Evolutionary conservation across 2,888 invertebrate genomes (phyloP), one percentile per base, ranked within the genome.

Genomic region (Belgica antarctica): DNA sequence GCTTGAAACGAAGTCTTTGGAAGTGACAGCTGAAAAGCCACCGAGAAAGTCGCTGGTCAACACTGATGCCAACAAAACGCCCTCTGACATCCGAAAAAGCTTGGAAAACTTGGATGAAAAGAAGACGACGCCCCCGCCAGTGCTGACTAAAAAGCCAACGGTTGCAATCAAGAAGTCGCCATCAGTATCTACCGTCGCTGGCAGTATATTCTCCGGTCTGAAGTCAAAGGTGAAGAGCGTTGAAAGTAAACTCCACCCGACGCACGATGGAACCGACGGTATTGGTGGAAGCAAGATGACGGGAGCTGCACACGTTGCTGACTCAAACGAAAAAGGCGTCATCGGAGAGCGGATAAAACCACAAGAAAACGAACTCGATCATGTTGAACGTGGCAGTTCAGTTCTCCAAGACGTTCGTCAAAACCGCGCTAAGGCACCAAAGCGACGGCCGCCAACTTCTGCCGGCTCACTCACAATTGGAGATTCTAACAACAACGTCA

Each of bases 91-190:
- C 62, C 75, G 78, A 72, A 79, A 78, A 72, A 79, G 78, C 72
- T 73, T 78, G 72, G 80, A 81, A 72, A 80, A 75, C 73, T 73
- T 78, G 72, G 81, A 82, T 73, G 80, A 80, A 62, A 77, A 79
- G 74, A 77, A 79, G 73, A 70, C 71, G 24, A 78, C 79, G 71
- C 80, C 81, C 41, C 83, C 83, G n/a, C 83, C 83, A 28, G 77
- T 83, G 72, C 79, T 83, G 46, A 79, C 80, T 62, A 84, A 84
- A 74, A 89, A 89, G 78, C 88, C 89, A 7, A 81, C 82, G 62
- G 84, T 88, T 76, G 86, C 88, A 73, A 80, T 85, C 41, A 88
- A 88, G 78, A 89, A 89, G 75, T 85, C 87, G 70, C 86, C 87
- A 0, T 86, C 87, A 0, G 86, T 86, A 5, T 83, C 85, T 4